Evolutionary conservation across 2,797 vertebrate species (phyloP), one percentile per base, ranked within the genome.

Genomic region (Pantherophis alleghaniensis): DNA sequence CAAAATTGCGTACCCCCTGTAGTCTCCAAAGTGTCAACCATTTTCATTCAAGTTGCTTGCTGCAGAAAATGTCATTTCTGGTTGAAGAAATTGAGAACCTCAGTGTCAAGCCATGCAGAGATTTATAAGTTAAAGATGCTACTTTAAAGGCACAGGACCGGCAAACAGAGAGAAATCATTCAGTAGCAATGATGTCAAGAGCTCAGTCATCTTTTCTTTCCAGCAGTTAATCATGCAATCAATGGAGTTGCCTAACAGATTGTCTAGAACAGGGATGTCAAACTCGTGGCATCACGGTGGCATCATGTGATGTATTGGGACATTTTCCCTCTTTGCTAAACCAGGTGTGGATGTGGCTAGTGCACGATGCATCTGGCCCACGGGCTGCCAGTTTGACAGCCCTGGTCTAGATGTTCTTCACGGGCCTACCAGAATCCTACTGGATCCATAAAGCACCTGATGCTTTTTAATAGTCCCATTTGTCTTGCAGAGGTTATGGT

Each of bases 301-400:
- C 13, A 14, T 57, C 56, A 57, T 1, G 1, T 57, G 16, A 57
- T 0, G 56, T 57, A 57, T 18, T 0, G 14, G 56, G 56, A 57
- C 56, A 57, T 57, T 18, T 57, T 18, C 4, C 1, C 3, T 1
- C 56, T 57, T 57, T 57, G 56, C 56, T 57, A 57, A 57, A 57
- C 56, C 5, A 5, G 56, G 56, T 16, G 1, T 56, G 55, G 12
- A 1, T 0, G 14, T 56, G 55, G 55, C 55, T 12, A 56, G 14
- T 16, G 55, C 16, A 18, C 18, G 56, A 57, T 1, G 4, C 56
- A 57, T 57, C 56, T 57, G 56, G 16, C 56, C 56, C 56, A 57
- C 5, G 4, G 5, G 3, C 60, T 9, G 10, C 0, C 0, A 26
- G 60, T 61, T 61, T 61, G 60, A 26, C 7, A 26, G 0, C 59